Base-by-base conservation (phyloP, 2,113 vertebrate genomes). In the Neotoma lepida region DNA sequence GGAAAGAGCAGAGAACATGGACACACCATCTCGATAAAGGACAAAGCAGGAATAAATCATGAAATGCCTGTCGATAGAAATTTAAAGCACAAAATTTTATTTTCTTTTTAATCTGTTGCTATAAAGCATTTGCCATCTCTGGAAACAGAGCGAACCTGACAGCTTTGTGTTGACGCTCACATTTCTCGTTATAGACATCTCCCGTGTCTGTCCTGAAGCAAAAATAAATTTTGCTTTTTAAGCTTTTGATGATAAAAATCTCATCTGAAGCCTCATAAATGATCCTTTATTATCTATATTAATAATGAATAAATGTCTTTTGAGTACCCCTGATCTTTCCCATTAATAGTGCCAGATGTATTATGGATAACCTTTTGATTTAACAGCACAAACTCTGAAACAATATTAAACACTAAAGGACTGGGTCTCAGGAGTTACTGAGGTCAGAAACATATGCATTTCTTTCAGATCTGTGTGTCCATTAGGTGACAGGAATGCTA, bases 221-320 rank as follows among this genome's bases (percentile, higher is more conserved):
- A 98, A 98, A 98, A 98, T 98, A 98, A 98, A 98, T 98, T 98
- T 98, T 97, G 97, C 97, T 98, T 98, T 98, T 98, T 98, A 98
- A 98, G 98, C 97, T 98, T 98, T 98, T 98, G 98, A 98, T 98
- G 98, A 98, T 98, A 98, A 99, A 99, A 99, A 98, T 98, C 98
- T 98, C 98, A 99, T 99, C 98, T 98, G 98, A 98, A 98, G 97
- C 97, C 98, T 98, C 98, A 98, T 99, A 99, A 98, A 99, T 98
- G 98, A 98, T 98, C 98, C 98, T 99, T 99, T 99, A 99, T 99
- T 99, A 98, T 98, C 98, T 98, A 97, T 98, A 98, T 99, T 99
- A 99, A 99, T 99, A 98, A 99, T 99, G 98, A 98, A 99, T 99
- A 99, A 98, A 98, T 98, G 98, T 98, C 98, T 99, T 97, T 98